Base-by-base conservation (phyloP, 1,140 invertebrate species). In the Marisa cornuarietis region DNA sequence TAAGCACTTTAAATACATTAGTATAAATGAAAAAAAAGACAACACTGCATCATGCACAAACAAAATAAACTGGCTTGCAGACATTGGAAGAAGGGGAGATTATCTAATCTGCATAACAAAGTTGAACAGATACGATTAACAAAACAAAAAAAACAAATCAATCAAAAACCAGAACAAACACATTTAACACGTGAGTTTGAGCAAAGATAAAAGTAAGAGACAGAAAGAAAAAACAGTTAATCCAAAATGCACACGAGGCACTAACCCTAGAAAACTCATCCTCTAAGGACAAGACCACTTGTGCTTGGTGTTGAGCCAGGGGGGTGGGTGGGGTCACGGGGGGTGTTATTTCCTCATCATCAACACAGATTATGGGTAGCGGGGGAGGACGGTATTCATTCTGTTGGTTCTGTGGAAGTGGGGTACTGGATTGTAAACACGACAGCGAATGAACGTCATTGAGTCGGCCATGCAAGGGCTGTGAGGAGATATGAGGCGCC, bases 241-340 rank as follows among this genome's bases (percentile, higher is more conserved):
- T 63, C 24, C 63, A 76, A 49, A 72, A 80, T 20, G 42, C 68
- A 81, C 26, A n/a, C 22, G 31, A 31, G 20, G 66, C 71, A 85
- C 84, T 85, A 79, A 85, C 84, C 84, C 84, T 83, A 52, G 82
- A 81, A 75, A 85, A 85, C 68, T 82, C 82, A 73, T 85, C 84
- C 76, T 85, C 84, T 65, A 81, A 24, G 42, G 71, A 79, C 31
- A 81, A 66, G 24, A 72, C 63, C 71, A 77, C 24, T 26, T 24
- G 49, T 65, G 68, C 52, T 51, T 65, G 61, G 20, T 77, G 76
- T 63, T 69, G 76, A 77, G 42, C 76, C 76, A 79, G 71, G 61
- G 78, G 78, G 66, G 78, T 80, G 11, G 82, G 80, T 26, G 80
- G 80, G 69, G 81, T 80, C 61, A 75, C 61, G 3, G 80, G 79